Conservation (phyloP, 2,797 vertebrate genomes). For the Lithobates sylvaticus region DNA sequence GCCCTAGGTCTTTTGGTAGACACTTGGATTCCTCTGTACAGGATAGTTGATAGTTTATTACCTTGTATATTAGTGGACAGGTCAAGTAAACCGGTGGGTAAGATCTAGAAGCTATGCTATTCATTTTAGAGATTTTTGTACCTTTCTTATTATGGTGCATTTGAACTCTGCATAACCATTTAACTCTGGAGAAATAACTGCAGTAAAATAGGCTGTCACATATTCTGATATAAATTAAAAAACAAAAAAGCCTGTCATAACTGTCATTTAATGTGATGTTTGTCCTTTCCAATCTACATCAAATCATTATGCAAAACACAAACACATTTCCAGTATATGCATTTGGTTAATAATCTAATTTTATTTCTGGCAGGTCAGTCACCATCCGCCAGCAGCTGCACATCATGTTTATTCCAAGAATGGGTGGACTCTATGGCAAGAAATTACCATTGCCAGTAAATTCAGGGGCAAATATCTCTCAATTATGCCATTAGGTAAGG, state of each 20-base stretch:
- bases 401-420: slow-evolving; percentile 93
- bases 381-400: slow-evolving; percentile 95
- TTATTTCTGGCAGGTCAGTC: slow-evolving; percentile 86
- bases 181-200: neutral
- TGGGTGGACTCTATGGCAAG: slow-evolving; percentile 97
- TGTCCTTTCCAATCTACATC: neutral
- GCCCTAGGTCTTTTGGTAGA: too few species aligned
- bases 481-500: slow-evolving; percentile 97
- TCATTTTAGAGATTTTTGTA: too few species aligned
- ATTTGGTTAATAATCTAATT: neutral
- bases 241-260: neutral
- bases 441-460: slow-evolving; percentile 99
- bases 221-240: neutral
- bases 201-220: neutral
- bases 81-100: too few species aligned
- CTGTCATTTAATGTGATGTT: slow-evolving; percentile 9
- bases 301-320: neutral
- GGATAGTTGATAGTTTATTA: too few species aligned
- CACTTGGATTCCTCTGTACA: too few species aligned
- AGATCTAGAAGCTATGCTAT: too few species aligned
- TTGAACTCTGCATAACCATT: neutral
- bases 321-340: neutral
- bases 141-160: too few species aligned
- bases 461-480: slow-evolving; percentile 99
- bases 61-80: too few species aligned